Percentiles rank a stretch among this genome's conserved stretches.
These are phyloP conservation scores for Nephrotoma flavescens DNA, from an alignment of 2,888 invertebrate species.

Conservation along the genomic window DNA sequence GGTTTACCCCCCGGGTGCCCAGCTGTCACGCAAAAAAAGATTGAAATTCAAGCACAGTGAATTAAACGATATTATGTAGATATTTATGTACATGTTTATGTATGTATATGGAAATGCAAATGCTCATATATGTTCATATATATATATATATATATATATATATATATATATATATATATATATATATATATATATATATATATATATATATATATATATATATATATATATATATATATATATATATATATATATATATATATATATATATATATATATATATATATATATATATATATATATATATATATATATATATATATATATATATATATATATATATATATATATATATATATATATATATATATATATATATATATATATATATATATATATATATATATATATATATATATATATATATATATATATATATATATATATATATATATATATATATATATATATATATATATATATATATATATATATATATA, in stretches of 20 bases:
- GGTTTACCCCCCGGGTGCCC: too few relatives aligned
- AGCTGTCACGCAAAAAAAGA: too few relatives aligned
- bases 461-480: too few relatives aligned
- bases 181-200: not conserved
- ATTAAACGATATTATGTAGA: too few relatives aligned
- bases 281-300: not conserved
- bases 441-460: not conserved
- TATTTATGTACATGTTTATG: too few relatives aligned
- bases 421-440: not conserved
- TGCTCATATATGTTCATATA: not conserved
- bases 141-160: not conserved
- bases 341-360: not conserved
- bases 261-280: not conserved
- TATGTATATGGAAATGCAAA: too few relatives aligned
- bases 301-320: not conserved
- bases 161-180: not conserved
- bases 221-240: not conserved
- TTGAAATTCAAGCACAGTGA: too few relatives aligned
- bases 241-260: not conserved
- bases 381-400: not conserved
- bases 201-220: not conserved
- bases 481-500: too few relatives aligned
- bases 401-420: not conserved
- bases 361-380: not conserved
- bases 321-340: not conserved